A percentile compares a stretch with the other conserved stretches of the same genome.
phyloP scores from a whole-genome alignment of 2,113 vertebrate species.

The Phrynosoma platyrhinos region DNA sequence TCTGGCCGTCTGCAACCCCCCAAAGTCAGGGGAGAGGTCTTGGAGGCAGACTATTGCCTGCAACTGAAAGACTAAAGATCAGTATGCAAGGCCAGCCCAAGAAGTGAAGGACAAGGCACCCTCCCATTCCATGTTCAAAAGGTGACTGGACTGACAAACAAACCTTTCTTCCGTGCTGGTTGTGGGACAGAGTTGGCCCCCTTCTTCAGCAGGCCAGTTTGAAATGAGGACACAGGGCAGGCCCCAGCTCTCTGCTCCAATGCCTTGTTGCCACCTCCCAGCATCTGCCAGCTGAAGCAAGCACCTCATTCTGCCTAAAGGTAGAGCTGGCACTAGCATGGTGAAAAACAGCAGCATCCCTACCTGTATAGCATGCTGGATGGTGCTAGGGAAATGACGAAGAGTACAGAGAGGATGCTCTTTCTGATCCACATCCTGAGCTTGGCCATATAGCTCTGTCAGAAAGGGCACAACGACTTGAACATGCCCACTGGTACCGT shows the following conservation, averaged over 20 bases:
- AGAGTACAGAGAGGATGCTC: slow-evolving; percentile 84
- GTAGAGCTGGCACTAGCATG: not conserved
- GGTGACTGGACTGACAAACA: not conserved
- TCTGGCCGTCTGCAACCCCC: no score
- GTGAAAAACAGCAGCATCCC: not conserved
- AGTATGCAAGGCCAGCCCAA: not conserved
- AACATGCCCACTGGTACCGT: slow-evolving; percentile 79
- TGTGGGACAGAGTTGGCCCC: not conserved
- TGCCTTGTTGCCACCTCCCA: not conserved
- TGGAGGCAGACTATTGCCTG: rapidly evolving
- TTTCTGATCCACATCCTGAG: not conserved
- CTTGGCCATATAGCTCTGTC: slow-evolving; percentile 73
- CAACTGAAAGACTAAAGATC: not conserved
- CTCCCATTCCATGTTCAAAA: not conserved
- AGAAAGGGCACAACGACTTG: slow-evolving; percentile 82
- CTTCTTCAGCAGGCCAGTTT: no score
- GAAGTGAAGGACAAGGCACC: not conserved
- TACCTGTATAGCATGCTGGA: slow-evolving; percentile 89
- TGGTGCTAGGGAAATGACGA: slow-evolving; percentile 84
- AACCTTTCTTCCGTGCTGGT: not conserved
- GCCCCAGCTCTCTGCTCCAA: not conserved
- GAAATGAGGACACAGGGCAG: not conserved
- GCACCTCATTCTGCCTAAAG: not conserved
- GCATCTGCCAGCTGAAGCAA: not conserved
- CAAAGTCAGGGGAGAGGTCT: rapidly evolving